Base-by-base conservation (phyloP, 2,113 vertebrate genomes). In the Uria lomvia region DNA sequence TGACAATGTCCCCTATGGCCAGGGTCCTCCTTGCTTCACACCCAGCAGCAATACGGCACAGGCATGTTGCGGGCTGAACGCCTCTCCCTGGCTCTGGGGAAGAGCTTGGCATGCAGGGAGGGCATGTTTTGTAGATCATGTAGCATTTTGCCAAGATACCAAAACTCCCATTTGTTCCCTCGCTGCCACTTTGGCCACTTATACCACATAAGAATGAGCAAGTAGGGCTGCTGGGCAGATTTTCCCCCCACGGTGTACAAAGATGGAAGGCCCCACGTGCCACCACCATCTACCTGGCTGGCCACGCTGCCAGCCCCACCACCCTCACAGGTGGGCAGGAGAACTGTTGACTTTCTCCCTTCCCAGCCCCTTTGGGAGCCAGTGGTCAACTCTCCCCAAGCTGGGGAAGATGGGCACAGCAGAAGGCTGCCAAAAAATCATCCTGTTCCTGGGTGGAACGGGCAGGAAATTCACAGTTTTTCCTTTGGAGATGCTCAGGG, bases 21-120 rank as follows among this genome's bases (percentile, higher is more conserved):
- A 53, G 23, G 27, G 24, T 43, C 9, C 34, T 49, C 53, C 11
- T 38, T 13, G 24, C 63, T 56, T 16, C 15, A 34, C 12, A 9
- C 9, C 43, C 52, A 72, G 53, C 30, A 68, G 58, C 1, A 0
- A 12, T 0, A 9, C 3, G 2, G 15, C 47, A 43, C 68, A 18
- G 23, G 72, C 6, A 0, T 5, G 6, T 32, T 6, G 23, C 2
- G 1, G 24, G 58, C 62, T 14, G 18, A 50, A 47, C 0, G 0
- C n/a, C 27, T 36, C 60, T 58, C n/a, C 60, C 30, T 23, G 30
- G 45, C 49, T 65, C 87, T 40, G 36, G 59, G 40, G 43, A 58
- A 68, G 21, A 63, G 16, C 50, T 8, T 43, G 59, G 72, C 2
- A 1, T 10, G 4, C 4, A 2, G 38, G 29, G 29, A 72, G 19